phyloP scores from a whole-genome alignment of 2,888 invertebrate genomes.

The Leptopilina syphax region DNA sequence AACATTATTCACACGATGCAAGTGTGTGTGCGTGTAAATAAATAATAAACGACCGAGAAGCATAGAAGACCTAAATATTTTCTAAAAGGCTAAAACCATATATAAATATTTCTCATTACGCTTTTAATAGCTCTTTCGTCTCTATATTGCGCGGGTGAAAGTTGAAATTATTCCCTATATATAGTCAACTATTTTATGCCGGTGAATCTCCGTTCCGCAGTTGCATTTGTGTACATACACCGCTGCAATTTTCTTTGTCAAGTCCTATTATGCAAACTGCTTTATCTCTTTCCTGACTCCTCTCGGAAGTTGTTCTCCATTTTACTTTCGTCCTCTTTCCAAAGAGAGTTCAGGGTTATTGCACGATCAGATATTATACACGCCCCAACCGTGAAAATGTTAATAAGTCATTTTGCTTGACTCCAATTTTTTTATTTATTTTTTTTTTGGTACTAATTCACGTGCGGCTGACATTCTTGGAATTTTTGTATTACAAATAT shows the following conservation, averaged over 20 bases:
- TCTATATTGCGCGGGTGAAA: constrained; percentile 68
- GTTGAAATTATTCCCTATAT: constrained; percentile 63
- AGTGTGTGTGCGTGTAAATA: not conserved
- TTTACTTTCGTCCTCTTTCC: constrained; percentile 35
- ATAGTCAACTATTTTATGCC: constrained; percentile 44
- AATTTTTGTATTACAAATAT: not conserved
- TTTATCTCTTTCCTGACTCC: constrained; percentile 6
- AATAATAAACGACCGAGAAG: not conserved
- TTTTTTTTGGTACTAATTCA: not conserved
- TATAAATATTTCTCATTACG: constrained; percentile 58
- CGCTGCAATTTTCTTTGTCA: constrained; percentile 38
- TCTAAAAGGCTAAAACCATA: constrained; percentile 56
- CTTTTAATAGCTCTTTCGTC: constrained; percentile 56
- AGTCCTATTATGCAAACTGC: constrained; percentile 36
- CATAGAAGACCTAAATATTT: constrained; percentile 39
- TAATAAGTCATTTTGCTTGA: constrained; percentile 11
- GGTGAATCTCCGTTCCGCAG: constrained; percentile 49
- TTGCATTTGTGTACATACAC: constrained; percentile 14
- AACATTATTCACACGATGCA: constrained; percentile 22
- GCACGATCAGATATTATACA: constrained; percentile 26
- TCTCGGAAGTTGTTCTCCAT: constrained; percentile 28
- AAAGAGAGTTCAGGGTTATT: constrained; percentile 12
- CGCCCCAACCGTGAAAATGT: constrained; percentile 33
- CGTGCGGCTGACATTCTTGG: not conserved
- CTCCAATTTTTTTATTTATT: not conserved